These are phyloP conservation scores for Delia radicum DNA, from an alignment of 1,140 invertebrate species.

Conservation along the genomic window DNA sequence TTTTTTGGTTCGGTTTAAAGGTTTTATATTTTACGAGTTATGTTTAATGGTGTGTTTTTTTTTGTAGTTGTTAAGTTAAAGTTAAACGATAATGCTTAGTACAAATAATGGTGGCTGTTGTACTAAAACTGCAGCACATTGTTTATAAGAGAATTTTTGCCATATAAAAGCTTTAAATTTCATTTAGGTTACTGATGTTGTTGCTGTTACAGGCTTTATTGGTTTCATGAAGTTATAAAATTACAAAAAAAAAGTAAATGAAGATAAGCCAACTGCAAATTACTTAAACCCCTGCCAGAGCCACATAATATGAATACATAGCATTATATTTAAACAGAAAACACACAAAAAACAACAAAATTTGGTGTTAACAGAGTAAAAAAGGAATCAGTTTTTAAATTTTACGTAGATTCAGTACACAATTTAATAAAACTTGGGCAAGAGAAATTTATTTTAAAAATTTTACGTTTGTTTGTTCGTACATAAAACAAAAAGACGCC, in stretches of 20 bases:
- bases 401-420: no score
- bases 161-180: background rate
- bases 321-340: background rate
- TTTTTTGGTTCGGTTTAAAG: background rate
- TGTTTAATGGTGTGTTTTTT: background rate
- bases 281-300: background rate
- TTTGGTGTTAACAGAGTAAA: no score
- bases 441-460: no score
- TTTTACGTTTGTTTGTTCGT: no score
- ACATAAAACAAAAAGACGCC: no score
- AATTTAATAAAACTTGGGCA: no score
- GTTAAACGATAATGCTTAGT: background rate
- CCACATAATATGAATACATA: background rate
- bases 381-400: no score
- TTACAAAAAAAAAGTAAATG: background rate
- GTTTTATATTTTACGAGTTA: background rate
- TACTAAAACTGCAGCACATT: background rate
- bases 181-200: background rate
- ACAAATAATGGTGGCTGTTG: background rate
- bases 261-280: conserved; percentile 17
- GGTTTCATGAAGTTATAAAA: conserved; percentile 17
- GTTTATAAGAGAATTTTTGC: background rate
- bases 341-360: no score
- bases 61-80: background rate
- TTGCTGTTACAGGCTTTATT: background rate